Conservation (phyloP, 2,888 invertebrate species). For the Lapara coniferarum region DNA sequence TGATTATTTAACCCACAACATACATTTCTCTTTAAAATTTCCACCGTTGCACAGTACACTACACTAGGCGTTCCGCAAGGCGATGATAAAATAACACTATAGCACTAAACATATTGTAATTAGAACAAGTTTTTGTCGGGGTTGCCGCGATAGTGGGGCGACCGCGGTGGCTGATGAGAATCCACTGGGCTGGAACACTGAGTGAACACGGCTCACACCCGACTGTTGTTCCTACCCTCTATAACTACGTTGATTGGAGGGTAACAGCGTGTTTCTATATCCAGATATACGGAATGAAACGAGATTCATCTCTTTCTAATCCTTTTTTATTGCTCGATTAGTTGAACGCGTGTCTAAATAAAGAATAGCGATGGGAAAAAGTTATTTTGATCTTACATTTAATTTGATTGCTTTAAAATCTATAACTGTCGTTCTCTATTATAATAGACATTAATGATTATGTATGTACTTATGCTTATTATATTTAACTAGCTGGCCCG, state of each 20-base stretch:
- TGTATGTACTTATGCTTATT: no score
- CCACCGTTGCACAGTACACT: not conserved
- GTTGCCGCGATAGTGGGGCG: constrained; percentile 53
- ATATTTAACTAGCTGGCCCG: no score
- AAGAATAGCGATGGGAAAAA: no score
- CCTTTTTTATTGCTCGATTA: not conserved
- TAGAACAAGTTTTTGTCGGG: constrained; percentile 46
- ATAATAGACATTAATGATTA: no score
- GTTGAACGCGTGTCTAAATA: not conserved
- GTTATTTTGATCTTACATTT: no score
- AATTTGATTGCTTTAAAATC: no score
- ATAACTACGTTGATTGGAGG: constrained; percentile 22
- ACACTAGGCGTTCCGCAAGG: not conserved
- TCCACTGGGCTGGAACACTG: constrained; percentile 77
- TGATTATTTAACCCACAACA: no score
- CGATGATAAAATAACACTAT: not conserved
- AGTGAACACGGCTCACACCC: constrained; percentile 70
- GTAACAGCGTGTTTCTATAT: constrained; percentile 15
- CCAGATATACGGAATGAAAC: constrained; percentile 1
- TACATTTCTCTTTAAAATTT: no score
- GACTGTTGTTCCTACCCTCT: constrained; percentile 26
- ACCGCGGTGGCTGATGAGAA: constrained; percentile 67
- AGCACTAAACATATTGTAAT: constrained; percentile 33
- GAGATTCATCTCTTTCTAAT: constrained; percentile 22
- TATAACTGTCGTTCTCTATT: no score